These are phyloP conservation scores for Torymus tubicola DNA, from an alignment of 2,888 invertebrate genomes.

Conservation along the genomic window DNA sequence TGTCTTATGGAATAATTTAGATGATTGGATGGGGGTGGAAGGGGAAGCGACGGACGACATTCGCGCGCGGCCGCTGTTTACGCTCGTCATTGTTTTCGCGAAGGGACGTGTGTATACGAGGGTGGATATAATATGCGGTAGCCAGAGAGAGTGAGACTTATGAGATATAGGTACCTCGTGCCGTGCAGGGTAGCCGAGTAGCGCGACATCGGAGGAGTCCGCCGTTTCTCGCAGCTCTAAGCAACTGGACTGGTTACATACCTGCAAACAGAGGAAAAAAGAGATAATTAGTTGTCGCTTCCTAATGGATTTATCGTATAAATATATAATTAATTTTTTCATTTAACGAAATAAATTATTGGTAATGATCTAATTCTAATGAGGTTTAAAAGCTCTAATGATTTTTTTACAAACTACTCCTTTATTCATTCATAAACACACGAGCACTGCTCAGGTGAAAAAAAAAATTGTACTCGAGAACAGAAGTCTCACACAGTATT, in stretches of 20 bases:
- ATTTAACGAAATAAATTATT: too few species aligned
- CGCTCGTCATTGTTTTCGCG: conserved; percentile 61
- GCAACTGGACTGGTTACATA: conserved; percentile 70
- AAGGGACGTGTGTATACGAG: conserved; percentile 2
- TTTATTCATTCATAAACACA: too few species aligned
- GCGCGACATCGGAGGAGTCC: conserved; percentile 36
- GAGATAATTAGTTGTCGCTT: too few species aligned
- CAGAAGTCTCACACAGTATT: too few species aligned
- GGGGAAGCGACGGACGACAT: too few species aligned
- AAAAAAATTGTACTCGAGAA: too few species aligned
- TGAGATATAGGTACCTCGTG: neutral
- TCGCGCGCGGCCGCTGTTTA: conserved; percentile 64
- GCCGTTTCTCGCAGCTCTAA: conserved; percentile 63
- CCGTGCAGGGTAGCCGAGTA: conserved; percentile 16
- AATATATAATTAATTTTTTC: too few species aligned
- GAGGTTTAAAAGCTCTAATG: too few species aligned
- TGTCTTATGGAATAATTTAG: conserved; percentile 75
- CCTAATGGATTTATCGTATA: neutral
- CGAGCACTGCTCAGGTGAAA: too few species aligned
- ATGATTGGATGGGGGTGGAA: conserved; percentile 68
- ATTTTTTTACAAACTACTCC: too few species aligned
- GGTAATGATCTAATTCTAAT: too few species aligned
- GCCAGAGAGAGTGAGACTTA: conserved; percentile 7
- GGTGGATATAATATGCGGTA: conserved; percentile 3
- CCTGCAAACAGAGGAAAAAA: conserved; percentile 69